Evolutionary conservation across 2,888 invertebrate genomes (phyloP).

Genomic region (Exocentrus adspersus): DNA sequence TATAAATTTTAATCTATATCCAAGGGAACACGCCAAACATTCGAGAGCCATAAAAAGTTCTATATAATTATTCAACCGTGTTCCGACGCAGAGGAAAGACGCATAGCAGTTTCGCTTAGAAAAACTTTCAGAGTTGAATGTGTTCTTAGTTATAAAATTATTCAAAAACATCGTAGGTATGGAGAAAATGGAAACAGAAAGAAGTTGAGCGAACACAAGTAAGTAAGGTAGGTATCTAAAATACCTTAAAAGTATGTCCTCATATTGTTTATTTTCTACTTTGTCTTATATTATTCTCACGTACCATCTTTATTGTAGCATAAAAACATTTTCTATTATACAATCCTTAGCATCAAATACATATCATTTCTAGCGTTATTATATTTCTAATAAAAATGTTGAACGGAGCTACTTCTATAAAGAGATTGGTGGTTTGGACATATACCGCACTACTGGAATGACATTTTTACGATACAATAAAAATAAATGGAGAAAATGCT

Average conservation of each 20-base stretch:
- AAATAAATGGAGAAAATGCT: slow-evolving; percentile 24
- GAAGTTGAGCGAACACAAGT: too few relatives aligned
- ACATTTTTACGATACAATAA: slow-evolving; percentile 43
- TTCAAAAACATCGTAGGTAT: too few relatives aligned
- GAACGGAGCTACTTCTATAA: slow-evolving; percentile 30
- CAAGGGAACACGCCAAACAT: background rate
- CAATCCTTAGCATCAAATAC: background rate
- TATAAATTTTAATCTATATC: slow-evolving; percentile 13
- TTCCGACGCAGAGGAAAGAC: background rate
- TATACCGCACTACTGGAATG: slow-evolving; percentile 35
- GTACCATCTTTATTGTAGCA: background rate
- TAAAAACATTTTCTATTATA: slow-evolving; percentile 6
- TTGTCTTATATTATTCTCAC: background rate
- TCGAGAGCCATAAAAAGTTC: background rate
- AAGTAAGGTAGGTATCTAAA: too few relatives aligned
- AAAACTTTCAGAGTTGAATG: too few relatives aligned
- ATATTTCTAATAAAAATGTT: slow-evolving; percentile 13
- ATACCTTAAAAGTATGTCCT: too few relatives aligned
- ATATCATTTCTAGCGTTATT: background rate
- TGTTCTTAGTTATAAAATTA: too few relatives aligned
- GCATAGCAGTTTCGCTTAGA: too few relatives aligned
- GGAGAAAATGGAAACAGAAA: too few relatives aligned
- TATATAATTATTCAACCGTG: background rate
- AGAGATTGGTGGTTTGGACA: slow-evolving; percentile 31
- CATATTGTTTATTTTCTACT: too few relatives aligned